Conservation (phyloP, 1,140 invertebrate species). For the Agraylea sexmaculata region DNA sequence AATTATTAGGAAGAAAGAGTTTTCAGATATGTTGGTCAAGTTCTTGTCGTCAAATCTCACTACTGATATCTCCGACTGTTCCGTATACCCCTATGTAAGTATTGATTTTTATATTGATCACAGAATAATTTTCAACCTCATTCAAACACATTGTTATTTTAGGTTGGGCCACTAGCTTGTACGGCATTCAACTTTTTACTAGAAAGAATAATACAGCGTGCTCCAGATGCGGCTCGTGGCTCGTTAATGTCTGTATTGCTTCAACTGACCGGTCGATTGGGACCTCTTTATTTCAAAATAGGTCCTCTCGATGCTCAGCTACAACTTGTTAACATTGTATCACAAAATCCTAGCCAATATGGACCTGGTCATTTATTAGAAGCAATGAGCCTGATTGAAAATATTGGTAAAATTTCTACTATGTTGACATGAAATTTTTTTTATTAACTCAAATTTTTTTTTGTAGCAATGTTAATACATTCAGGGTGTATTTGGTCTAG, state of each 20-base stretch:
- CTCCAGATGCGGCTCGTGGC: slow-evolving; percentile 46
- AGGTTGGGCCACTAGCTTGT: slow-evolving; percentile 71
- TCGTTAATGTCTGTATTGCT: slow-evolving; percentile 58
- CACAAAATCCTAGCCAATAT: slow-evolving; percentile 49
- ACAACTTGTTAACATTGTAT: slow-evolving; percentile 42
- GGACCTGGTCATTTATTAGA: slow-evolving; percentile 56
- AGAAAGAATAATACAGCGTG: slow-evolving; percentile 54
- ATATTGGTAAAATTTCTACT: slow-evolving; percentile 42
- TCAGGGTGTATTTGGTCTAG: slow-evolving; percentile 10
- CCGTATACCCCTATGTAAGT: slow-evolving; percentile 17
- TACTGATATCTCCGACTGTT: slow-evolving; percentile 11
- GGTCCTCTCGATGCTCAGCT: slow-evolving; percentile 77
- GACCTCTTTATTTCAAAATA: slow-evolving; percentile 53
- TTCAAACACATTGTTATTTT: slow-evolving; percentile 21
- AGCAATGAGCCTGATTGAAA: slow-evolving; percentile 62
- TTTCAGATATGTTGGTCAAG: slow-evolving; percentile 18
- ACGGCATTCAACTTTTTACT: slow-evolving; percentile 62
- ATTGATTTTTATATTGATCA: neutral
- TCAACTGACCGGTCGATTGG: slow-evolving; percentile 55
- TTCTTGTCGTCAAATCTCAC: slow-evolving; percentile 19
- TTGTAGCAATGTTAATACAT: slow-evolving; percentile 13
- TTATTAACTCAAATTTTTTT: neutral
- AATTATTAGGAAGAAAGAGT: slow-evolving; percentile 16
- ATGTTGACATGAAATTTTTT: neutral
- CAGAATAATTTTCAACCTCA: neutral